Evolutionary conservation across 2,888 invertebrate genomes (phyloP).

Genomic region (Habrosyne pyritoides): DNA sequence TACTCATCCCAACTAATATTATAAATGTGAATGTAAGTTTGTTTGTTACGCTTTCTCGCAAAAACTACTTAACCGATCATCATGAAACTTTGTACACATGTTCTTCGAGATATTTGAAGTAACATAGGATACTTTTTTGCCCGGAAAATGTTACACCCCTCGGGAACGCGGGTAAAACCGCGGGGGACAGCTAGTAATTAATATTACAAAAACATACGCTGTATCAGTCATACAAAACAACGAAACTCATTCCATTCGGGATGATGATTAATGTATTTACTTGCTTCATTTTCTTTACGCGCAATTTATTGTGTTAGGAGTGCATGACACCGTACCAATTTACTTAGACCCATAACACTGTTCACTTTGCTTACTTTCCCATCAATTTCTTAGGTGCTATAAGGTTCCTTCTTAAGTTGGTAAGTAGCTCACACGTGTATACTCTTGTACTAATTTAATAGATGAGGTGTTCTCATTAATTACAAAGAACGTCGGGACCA

Average conservation of each 20-base stretch:
- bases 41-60: too few relatives aligned
- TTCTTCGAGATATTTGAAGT: too few relatives aligned
- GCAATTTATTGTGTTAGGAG: conserved; percentile 77
- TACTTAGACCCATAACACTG: conserved; percentile 34
- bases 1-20: too few relatives aligned
- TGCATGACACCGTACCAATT: conserved; percentile 53
- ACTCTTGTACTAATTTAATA: conserved; percentile 81
- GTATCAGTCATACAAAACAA: conserved; percentile 56
- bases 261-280: conserved; percentile 79
- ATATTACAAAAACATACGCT: conserved; percentile 24
- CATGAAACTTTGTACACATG: too few relatives aligned
- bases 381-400: conserved; percentile 23
- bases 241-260: conserved; percentile 37
- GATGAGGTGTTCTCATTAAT: conserved; percentile 83
- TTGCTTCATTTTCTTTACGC: conserved; percentile 75
- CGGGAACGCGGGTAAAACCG: too few relatives aligned
- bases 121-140: too few relatives aligned
- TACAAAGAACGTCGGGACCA: conserved; percentile 81
- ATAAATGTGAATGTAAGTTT: too few relatives aligned
- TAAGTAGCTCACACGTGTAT: conserved; percentile 64
- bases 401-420: conserved; percentile 55
- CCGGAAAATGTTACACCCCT: too few relatives aligned
- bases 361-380: conserved; percentile 13
- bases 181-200: too few relatives aligned
- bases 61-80: too few relatives aligned